phyloP scores from a whole-genome alignment of 2,113 vertebrate species.

The Nibea coibor region DNA sequence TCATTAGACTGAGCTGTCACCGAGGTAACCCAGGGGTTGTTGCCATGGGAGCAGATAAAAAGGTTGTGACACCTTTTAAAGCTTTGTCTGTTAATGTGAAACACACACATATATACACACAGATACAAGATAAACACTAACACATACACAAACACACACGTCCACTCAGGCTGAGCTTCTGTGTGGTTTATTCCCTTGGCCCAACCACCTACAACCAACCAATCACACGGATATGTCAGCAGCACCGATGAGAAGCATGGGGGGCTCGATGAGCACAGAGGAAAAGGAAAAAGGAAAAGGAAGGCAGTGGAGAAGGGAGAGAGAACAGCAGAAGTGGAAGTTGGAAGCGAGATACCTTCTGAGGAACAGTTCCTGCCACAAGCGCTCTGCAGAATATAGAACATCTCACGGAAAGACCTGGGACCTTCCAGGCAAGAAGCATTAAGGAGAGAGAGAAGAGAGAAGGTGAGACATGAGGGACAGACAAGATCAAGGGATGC shows the following conservation, averaged over 20 bases:
- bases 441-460: constrained; percentile 71
- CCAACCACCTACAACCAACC: constrained; percentile 18
- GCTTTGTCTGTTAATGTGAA: constrained; percentile 12
- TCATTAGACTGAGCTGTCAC: constrained; percentile 49
- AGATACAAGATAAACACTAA: background rate
- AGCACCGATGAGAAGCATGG: constrained; percentile 43
- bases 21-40: constrained; percentile 15
- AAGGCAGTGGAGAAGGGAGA: constrained; percentile 16
- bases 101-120: constrained; percentile 36
- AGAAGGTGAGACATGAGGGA: constrained; percentile 52
- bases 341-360: constrained; percentile 93
- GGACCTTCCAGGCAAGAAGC: constrained; percentile 96
- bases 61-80: constrained; percentile 26
- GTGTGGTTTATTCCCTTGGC: background rate
- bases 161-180: background rate
- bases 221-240: constrained; percentile 26
- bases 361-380: constrained; percentile 99
- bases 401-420: constrained; percentile 98
- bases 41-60: constrained; percentile 27
- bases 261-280: constrained; percentile 44
- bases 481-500: constrained; percentile 29
- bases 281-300: constrained; percentile 3
- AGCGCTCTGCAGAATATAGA: constrained; percentile 98
- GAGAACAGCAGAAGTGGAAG: constrained; percentile 11
- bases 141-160: constrained; percentile 22